These are phyloP conservation scores for Scolopax rusticola DNA, from an alignment of 2,797 vertebrate genomes.

Conservation along the genomic window DNA sequence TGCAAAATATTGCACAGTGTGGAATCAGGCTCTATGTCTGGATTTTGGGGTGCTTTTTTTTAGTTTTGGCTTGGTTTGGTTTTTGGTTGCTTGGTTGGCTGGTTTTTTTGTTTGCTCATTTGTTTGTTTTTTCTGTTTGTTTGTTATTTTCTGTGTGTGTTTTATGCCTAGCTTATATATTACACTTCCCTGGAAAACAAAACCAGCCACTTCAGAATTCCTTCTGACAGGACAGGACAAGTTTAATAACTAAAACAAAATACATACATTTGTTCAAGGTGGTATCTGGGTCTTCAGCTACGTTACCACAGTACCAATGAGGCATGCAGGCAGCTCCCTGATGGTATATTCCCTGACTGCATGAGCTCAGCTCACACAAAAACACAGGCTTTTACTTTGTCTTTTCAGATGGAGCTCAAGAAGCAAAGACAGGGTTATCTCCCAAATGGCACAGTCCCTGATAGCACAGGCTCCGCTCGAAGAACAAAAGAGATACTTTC, in stretches of 20 bases:
- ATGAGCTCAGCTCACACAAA: not conserved
- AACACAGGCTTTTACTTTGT: not conserved
- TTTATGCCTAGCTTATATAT: not conserved
- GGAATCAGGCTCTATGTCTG: not conserved
- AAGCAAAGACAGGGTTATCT: not conserved
- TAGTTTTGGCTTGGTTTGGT: no score
- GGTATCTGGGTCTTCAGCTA: not conserved
- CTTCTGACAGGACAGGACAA: not conserved
- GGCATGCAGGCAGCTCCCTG: fast-evolving
- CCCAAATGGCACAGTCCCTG: not conserved
- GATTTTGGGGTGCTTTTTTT: fast-evolving
- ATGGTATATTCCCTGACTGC: not conserved
- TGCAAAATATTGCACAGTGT: not conserved
- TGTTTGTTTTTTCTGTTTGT: not conserved
- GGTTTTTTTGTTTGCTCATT: no score
- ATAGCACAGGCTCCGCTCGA: not conserved
- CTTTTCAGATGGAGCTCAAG: not conserved
- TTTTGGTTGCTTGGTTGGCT: no score
- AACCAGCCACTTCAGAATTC: not conserved
- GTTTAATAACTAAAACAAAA: not conserved
- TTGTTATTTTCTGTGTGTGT: not conserved
- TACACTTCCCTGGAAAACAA: not conserved
- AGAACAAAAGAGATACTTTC: not conserved
- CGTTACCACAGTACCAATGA: fast-evolving
- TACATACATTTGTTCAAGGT: not conserved